Base-by-base conservation (phyloP, 2,888 invertebrate genomes). In the Hemistola chrysoprasaria region DNA sequence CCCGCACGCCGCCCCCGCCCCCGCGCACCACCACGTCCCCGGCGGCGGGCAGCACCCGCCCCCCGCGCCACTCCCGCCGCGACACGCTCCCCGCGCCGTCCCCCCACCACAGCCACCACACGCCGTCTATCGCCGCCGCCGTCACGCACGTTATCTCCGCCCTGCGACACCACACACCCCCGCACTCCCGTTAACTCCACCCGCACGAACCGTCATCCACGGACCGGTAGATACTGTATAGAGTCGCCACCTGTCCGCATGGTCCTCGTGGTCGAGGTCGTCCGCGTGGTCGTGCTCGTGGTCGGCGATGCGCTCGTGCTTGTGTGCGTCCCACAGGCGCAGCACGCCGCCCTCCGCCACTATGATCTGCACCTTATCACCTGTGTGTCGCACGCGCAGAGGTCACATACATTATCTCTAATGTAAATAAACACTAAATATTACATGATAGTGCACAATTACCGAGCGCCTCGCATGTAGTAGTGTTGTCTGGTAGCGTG, bases 1-100 rank as follows among this genome's bases (percentile, higher is more conserved):
- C 95, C 63, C 94, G 92, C 0, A 95, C 93, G 52, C 91, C 90
- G 37, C 90, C 90, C 30, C 92, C 74, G 35, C 90, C 90, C 6
- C 79, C 85, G 22, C 56, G 29, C 33, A 57, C 59, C 11, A 59
- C 39, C 21, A 47, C 20, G 11, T 51, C 41, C 0, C 25, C 36
- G 28, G 40, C 45, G 11, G 29, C 31, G 49, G 47, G 25, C 16
- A 36, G 26, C 38, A 50, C 31, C 31, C 33, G 39, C 38, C 26
- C 42, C 24, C 38, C 48, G 26, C 35, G 38, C 45, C 16, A 45
- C 21, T 51, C 43, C 24, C 59, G 56, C 28, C 61, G 62, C 44
- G 48, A 62, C 56, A 77, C 53, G 31, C 53, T 47, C 6, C 78
- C 82, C 31, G 30, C 54, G 39, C 47, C 60, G 59, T 74, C 77